phyloP scores from a whole-genome alignment of 2,888 invertebrate species.

The Hemistola chrysoprasaria region DNA sequence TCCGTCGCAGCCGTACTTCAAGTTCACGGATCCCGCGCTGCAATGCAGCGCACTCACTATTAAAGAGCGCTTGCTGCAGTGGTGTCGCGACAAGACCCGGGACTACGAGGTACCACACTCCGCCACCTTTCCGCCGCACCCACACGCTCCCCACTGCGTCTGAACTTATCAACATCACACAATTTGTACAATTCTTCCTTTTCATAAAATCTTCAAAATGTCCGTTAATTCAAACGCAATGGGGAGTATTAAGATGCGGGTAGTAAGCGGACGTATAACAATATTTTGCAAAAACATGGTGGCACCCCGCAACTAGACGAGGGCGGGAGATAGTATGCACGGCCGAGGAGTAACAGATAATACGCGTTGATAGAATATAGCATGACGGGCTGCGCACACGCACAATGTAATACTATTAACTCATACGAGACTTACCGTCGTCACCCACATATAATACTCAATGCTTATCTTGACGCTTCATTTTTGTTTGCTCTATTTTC shows the following conservation, averaged over 20 bases:
- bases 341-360: slow-evolving; percentile 40
- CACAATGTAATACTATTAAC: slow-evolving; percentile 44
- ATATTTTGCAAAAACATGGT: slow-evolving; percentile 16
- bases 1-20: slow-evolving; percentile 90
- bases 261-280: slow-evolving; percentile 42
- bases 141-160: slow-evolving; percentile 39
- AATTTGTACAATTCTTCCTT: too few species aligned
- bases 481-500: slow-evolving; percentile 49
- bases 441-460: slow-evolving; percentile 47
- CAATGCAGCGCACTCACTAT: slow-evolving; percentile 96
- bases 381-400: slow-evolving; percentile 48
- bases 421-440: slow-evolving; percentile 44
- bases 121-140: slow-evolving; percentile 27
- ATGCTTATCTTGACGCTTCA: slow-evolving; percentile 61
- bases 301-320: slow-evolving; percentile 14
- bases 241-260: slow-evolving; percentile 41
- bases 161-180: slow-evolving; percentile 4
- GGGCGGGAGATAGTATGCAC: slow-evolving; percentile 28
- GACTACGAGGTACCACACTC: slow-evolving; percentile 93
- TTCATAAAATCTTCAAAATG: too few species aligned
- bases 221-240: slow-evolving; percentile 34
- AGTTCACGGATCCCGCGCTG: slow-evolving; percentile 95
- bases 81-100: slow-evolving; percentile 98
- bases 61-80: slow-evolving; percentile 97
- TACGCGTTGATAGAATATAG: slow-evolving; percentile 43